These are phyloP conservation scores for Bubo bubo DNA, from an alignment of 2,113 vertebrate genomes.

Conservation along the genomic window DNA sequence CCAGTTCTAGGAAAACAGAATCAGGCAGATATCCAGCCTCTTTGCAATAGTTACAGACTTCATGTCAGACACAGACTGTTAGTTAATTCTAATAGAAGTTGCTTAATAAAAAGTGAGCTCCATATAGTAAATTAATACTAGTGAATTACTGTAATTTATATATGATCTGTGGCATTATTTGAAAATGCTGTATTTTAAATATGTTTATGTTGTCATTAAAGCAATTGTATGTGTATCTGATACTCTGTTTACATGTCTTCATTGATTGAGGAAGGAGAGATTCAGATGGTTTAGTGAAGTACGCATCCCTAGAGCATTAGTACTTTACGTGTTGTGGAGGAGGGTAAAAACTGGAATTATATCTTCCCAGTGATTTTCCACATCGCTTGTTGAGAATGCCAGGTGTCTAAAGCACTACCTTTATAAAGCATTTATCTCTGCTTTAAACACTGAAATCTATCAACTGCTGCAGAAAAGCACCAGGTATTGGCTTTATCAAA, in stretches of 20 bases:
- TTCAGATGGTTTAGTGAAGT: neutral
- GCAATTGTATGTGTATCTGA: neutral
- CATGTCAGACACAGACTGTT: neutral
- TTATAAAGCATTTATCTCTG: neutral
- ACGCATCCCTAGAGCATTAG: neutral
- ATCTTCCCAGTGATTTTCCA: neutral
- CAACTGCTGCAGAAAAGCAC: neutral
- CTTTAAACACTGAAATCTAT: neutral
- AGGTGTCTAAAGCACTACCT: neutral
- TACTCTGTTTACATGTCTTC: neutral
- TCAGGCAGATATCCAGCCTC: neutral
- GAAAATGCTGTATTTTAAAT: neutral
- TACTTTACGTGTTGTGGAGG: neutral
- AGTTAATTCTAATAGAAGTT: neutral
- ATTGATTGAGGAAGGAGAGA: neutral
- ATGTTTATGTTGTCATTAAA: neutral
- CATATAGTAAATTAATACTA: neutral
- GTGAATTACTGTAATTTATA: neutral
- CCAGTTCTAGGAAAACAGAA: neutral
- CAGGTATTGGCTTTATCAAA: neutral
- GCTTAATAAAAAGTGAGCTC: neutral
- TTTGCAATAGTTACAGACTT: neutral
- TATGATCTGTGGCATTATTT: neutral
- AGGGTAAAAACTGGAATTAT: neutral
- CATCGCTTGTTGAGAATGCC: neutral